Evolutionary conservation across 2,888 invertebrate genomes (phyloP), one percentile per base, ranked within the genome.

Genomic region (Drosophila suboccidentalis): DNA sequence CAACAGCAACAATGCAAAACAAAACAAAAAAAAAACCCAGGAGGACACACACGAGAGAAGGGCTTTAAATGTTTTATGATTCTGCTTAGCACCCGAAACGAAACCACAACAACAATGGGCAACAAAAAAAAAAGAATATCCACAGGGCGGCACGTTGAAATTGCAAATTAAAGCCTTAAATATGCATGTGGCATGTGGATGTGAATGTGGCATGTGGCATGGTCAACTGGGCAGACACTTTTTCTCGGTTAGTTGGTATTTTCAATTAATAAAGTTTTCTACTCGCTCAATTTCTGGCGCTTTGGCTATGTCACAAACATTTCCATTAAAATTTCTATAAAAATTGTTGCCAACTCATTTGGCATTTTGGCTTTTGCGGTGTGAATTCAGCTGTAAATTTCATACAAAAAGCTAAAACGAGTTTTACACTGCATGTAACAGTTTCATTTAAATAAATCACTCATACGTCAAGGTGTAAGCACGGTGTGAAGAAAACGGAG

Each of bases 371-470:
- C 66, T 58, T 53, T 59, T 51, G 36, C 43, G 9, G 11, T 54
- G 65, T 75, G 60, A 65, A 61, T 53, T 68, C 57, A 74, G 36
- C 44, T 59, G 75, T 6, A 50, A 50, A 44, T 34, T 53, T 10
- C 19, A 32, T 34, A 34, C 39, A 29, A 19, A 36, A 32, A 63
- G 38, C 59, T 57, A 38, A 63, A 79, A 51, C 70, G 51, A 58
- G 57, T 65, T 69, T 63, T 64, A 64, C 47, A 49, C 51, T 46
- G 72, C 64, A 51, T 22, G 71, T 55, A 75, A 60, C 71, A 84
- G 74, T 85, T 87, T 73, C 59, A 82, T 85, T 85, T 78, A 71
- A 88, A 84, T 85, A 85, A 87, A 85, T 84, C 84, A 84, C 83
- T 85, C 76, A 71, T 70, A 66, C 83, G 78, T 68, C 86, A 71